phyloP scores from a whole-genome alignment of 2,888 invertebrate species.

The Penaeus monodon region DNA sequence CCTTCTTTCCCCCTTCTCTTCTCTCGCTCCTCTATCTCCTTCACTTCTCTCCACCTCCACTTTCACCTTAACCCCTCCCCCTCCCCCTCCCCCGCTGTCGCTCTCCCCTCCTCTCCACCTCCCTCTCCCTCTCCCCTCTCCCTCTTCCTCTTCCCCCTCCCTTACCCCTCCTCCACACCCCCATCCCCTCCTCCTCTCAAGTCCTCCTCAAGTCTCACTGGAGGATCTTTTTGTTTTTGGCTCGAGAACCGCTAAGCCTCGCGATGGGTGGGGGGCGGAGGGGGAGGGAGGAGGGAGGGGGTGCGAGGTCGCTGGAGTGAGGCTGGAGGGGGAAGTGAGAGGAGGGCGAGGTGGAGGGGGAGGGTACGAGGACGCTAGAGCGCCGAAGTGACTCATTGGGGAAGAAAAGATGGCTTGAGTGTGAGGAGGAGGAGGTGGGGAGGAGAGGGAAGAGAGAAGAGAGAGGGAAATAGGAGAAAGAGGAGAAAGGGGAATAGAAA shows the following conservation, averaged over 20 bases:
- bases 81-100: no score
- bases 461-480: not conserved
- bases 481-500: not conserved
- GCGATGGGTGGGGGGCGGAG: not conserved
- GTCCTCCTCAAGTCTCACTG: conserved; percentile 14
- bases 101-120: no score
- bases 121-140: no score
- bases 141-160: no score
- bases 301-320: not conserved
- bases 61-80: no score
- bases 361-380: not conserved
- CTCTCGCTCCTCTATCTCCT: no score
- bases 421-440: not conserved
- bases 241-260: conserved; percentile 13
- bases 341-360: not conserved
- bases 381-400: not conserved
- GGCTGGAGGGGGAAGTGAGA: not conserved
- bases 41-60: no score
- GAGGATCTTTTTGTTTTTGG: conserved; percentile 11
- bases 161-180: no score
- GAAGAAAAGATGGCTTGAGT: not conserved
- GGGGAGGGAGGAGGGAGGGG: not conserved
- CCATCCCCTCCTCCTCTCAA: not conserved
- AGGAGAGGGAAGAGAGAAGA: not conserved
- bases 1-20: no score